These are phyloP conservation scores for Protaetia brevitarsis DNA, from an alignment of 1,140 invertebrate species.

Conservation along the genomic window DNA sequence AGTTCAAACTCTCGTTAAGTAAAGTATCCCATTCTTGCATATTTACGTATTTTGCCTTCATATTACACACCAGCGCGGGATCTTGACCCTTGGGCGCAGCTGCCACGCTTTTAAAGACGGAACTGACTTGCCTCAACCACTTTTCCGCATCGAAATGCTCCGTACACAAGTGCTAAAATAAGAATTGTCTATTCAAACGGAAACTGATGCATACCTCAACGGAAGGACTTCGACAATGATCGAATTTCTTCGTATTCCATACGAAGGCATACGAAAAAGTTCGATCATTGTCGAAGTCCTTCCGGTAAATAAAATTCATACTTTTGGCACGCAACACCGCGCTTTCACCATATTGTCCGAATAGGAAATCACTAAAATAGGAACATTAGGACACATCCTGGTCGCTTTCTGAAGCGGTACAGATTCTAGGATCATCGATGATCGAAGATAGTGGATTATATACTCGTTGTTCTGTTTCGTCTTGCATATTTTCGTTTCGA, in stretches of 20 bases:
- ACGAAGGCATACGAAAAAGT: too few species aligned
- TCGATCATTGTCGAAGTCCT: constrained; percentile 15
- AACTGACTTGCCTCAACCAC: constrained; percentile 58
- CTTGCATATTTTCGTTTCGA: constrained; percentile 46
- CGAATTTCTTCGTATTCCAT: too few species aligned
- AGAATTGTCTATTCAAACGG: too few species aligned
- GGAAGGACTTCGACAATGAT: too few species aligned
- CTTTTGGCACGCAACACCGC: constrained; percentile 62
- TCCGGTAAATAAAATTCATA: constrained; percentile 41
- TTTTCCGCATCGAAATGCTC: constrained; percentile 57
- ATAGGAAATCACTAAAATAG: constrained; percentile 60
- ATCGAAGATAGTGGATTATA: constrained; percentile 58
- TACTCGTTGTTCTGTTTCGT: constrained; percentile 49
- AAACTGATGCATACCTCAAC: too few species aligned
- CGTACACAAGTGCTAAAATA: constrained; percentile 50
- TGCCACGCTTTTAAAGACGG: constrained; percentile 51
- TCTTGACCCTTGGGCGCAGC: constrained; percentile 54
- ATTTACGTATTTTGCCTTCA: constrained; percentile 55
- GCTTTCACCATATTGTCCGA: constrained; percentile 58
- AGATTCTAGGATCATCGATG: constrained; percentile 52
- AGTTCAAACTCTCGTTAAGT: constrained; percentile 50
- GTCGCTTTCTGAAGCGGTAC: constrained; percentile 59
- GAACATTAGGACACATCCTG: constrained; percentile 55
- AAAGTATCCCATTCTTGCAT: constrained; percentile 51
- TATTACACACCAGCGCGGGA: constrained; percentile 53